Conservation (phyloP, 2,113 vertebrate genomes). For the Halcyon malimbica region DNA sequence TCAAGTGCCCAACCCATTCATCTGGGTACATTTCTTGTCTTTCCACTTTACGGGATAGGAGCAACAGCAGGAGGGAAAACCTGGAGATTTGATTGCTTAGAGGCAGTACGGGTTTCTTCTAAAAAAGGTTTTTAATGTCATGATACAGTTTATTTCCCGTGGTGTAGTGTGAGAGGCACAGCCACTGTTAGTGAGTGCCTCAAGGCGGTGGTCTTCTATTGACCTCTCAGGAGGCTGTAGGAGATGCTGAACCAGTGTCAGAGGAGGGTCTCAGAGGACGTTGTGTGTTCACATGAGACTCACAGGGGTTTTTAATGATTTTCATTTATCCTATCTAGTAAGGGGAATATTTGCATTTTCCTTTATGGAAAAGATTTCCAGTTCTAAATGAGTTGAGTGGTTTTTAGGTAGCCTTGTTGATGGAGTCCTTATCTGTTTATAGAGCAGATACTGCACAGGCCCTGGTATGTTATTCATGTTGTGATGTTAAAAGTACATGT, state of each 20-base stretch:
- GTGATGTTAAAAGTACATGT: neutral
- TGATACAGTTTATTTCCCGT: neutral
- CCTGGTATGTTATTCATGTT: neutral
- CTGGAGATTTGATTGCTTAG: conserved; percentile 27
- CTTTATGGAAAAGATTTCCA: neutral
- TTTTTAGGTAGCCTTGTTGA: neutral
- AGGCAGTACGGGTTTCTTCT: conserved; percentile 9
- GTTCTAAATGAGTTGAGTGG: neutral
- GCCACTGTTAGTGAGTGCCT: neutral
- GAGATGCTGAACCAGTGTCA: neutral
- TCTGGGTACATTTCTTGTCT: conserved; percentile 25
- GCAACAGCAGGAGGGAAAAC: neutral
- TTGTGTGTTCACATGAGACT: neutral
- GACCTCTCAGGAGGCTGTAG: neutral
- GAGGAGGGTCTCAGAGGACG: neutral
- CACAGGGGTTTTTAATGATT: neutral
- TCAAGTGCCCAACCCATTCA: conserved; percentile 52
- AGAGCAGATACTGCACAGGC: neutral
- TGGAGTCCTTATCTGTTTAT: neutral
- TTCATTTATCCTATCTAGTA: neutral
- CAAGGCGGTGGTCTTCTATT: neutral
- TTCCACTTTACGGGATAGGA: neutral
- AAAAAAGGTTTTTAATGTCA: neutral
- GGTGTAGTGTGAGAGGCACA: neutral
- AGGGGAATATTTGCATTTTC: neutral